Evolutionary conservation across 2,113 vertebrate genomes (phyloP).

Genomic region (Paraplagusia blochii): DNA sequence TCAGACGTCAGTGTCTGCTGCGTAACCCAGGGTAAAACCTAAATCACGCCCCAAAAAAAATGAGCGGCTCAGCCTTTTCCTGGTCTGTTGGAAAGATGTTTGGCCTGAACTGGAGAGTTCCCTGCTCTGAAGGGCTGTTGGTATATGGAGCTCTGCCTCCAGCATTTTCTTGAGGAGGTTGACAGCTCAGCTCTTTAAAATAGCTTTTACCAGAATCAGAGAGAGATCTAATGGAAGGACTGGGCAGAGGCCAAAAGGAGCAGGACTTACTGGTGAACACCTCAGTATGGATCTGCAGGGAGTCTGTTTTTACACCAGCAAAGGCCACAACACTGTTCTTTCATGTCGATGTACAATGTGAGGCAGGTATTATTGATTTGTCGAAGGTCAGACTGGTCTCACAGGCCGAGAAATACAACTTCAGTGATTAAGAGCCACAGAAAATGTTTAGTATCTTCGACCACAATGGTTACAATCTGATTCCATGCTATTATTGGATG

Average conservation of each 20-base stretch:
- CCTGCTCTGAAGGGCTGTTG: conserved; percentile 13
- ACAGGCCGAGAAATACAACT: not conserved
- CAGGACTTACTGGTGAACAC: conserved; percentile 32
- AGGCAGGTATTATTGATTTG: conserved; percentile 7
- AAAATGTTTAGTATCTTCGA: not conserved
- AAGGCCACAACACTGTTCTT: conserved; percentile 1
- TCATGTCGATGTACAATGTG: conserved; percentile 21
- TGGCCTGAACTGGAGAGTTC: conserved; percentile 18
- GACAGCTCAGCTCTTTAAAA: conserved; percentile 39
- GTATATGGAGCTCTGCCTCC: conserved; percentile 15
- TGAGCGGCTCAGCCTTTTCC: not conserved
- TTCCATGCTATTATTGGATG: no score
- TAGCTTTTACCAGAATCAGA: conserved; percentile 49
- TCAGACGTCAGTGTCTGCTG: not conserved
- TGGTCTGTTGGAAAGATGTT: conserved; percentile 5
- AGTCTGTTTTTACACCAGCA: conserved; percentile 10
- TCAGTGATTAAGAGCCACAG: not conserved
- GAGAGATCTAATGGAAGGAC: conserved; percentile 56
- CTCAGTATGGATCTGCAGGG: conserved; percentile 35
- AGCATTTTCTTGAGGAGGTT: conserved; percentile 32
- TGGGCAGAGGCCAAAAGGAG: conserved; percentile 58
- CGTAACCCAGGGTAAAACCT: not conserved
- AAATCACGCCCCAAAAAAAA: conserved; percentile 1
- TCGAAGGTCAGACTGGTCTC: not conserved
- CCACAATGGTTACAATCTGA: not conserved